A percentile compares a stretch with the other conserved stretches of the same genome.
Conservation (phyloP, 2,113 vertebrate genomes). For the Thunnus thynnus region DNA sequence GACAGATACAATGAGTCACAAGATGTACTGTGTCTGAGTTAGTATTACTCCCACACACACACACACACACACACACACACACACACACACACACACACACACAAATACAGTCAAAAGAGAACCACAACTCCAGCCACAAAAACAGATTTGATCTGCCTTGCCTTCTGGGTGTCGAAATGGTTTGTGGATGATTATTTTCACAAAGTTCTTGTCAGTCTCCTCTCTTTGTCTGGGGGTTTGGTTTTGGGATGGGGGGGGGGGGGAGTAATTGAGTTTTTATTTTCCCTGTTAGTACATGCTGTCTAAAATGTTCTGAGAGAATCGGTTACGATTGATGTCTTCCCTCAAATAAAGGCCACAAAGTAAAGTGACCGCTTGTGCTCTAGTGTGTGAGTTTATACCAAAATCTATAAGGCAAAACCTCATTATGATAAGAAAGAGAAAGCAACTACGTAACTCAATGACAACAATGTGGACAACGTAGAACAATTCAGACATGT, state of each 20-base stretch:
- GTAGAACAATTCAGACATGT: background rate
- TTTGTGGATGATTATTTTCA: constrained; percentile 4
- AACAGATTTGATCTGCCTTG: constrained; percentile 21
- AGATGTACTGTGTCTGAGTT: constrained; percentile 49
- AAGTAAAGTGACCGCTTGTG: background rate
- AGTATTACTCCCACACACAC: constrained; percentile 46
- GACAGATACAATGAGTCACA: constrained; percentile 64
- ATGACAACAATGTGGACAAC: background rate
- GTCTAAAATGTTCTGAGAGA: background rate
- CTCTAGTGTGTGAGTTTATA: background rate
- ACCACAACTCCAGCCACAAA: constrained; percentile 27
- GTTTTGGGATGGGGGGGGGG: background rate
- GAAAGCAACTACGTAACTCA: background rate
- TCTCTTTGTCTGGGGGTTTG: constrained; percentile 38
- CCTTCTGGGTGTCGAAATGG: constrained; percentile 20
- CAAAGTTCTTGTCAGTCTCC: constrained; percentile 45
- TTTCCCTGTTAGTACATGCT: background rate
- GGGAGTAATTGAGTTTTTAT: background rate
- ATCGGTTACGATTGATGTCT: background rate
- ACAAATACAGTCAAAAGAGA: constrained; percentile 32
- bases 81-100: background rate
- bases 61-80: background rate
- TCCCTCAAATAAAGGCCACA: background rate
- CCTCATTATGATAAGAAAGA: too few relatives aligned
- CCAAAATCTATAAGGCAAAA: too few relatives aligned